A percentile compares a stretch with the other conserved stretches of the same genome.
Conservation (phyloP, 2,888 invertebrate genomes). For the Oscheius sp. region DNA sequence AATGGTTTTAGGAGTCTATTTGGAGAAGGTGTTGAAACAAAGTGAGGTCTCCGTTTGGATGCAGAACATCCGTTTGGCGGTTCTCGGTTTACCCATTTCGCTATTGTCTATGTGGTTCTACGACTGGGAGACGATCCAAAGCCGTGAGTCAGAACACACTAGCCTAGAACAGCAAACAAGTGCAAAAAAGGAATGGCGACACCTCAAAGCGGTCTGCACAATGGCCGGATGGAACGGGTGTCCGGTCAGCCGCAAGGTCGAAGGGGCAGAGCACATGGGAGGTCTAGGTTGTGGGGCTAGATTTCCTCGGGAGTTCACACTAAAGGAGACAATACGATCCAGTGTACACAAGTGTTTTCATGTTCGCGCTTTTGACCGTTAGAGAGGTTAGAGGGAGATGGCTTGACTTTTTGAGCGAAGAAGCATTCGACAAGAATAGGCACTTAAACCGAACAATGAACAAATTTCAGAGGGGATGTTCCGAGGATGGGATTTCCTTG, state of each 20-base stretch:
- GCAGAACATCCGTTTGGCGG: constrained; percentile 93
- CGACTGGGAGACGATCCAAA: constrained; percentile 61
- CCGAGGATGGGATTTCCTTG: constrained; percentile 65
- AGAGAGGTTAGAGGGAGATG: neutral
- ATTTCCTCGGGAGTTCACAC: constrained; percentile 5
- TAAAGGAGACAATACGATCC: constrained; percentile 7
- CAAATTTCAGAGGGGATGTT: constrained; percentile 64
- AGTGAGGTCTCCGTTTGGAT: constrained; percentile 85
- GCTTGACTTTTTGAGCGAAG: neutral
- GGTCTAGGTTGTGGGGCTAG: neutral
- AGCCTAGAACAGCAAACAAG: constrained; percentile 23
- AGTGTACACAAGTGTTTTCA: constrained; percentile 28
- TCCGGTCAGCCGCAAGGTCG: no score
- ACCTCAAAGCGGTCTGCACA: constrained; percentile 26
- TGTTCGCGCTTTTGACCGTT: neutral
- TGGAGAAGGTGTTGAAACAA: constrained; percentile 92
- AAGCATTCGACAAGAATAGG: neutral
- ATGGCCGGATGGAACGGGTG: constrained; percentile 19
- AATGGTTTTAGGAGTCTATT: constrained; percentile 82
- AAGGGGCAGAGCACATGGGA: constrained; percentile 22
- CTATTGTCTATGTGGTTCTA: constrained; percentile 73
- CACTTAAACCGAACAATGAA: no score
- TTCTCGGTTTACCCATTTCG: constrained; percentile 89
- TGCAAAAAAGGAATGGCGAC: constrained; percentile 26
- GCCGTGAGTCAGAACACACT: constrained; percentile 44